phyloP scores from a whole-genome alignment of 2,888 invertebrate genomes.

The Clivina fossor region DNA sequence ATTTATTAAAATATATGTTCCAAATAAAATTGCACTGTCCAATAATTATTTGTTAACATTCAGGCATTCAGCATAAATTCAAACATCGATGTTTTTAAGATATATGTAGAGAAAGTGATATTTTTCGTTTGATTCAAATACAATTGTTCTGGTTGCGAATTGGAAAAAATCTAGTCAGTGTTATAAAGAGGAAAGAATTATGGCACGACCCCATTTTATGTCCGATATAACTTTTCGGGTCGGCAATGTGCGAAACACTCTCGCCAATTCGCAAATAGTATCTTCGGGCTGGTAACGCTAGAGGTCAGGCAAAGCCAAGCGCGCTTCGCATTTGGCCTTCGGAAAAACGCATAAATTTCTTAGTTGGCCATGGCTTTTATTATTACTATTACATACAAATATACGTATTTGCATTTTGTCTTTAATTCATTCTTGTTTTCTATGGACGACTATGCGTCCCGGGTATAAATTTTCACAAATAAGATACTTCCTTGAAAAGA shows the following conservation, averaged over 20 bases:
- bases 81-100: constrained; percentile 6
- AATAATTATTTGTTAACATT: no score
- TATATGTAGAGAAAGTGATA: no score
- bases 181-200: constrained; percentile 22
- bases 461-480: no score
- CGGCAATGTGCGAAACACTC: constrained; percentile 19
- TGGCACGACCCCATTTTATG: constrained; percentile 15
- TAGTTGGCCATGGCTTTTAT: constrained; percentile 21
- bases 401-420: constrained; percentile 20
- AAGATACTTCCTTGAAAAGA: no score
- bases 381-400: constrained; percentile 22
- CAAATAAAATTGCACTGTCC: no score
- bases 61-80: no score
- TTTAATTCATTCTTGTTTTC: no score
- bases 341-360: constrained; percentile 9
- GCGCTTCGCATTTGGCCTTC: no score
- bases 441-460: no score
- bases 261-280: constrained; percentile 2
- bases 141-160: constrained; percentile 18
- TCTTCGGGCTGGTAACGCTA: no score
- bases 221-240: constrained; percentile 13
- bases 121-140: constrained; percentile 17
- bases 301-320: no score
- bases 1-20: no score
- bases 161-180: constrained; percentile 25